phyloP scores from a whole-genome alignment of 2,888 invertebrate genomes.

The Rotaria sp. region DNA sequence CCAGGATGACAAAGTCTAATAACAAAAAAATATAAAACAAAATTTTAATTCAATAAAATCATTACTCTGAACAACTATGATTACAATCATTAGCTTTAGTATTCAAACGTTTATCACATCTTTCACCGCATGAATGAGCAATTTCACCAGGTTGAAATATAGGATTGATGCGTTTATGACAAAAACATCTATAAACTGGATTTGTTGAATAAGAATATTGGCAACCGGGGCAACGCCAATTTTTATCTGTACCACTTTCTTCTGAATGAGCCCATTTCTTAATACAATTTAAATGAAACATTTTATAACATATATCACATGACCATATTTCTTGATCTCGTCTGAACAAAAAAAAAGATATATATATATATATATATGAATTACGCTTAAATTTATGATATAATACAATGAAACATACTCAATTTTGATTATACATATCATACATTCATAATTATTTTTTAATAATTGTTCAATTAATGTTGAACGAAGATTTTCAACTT shows the following conservation, averaged over 20 bases:
- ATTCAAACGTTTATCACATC: conserved; percentile 64
- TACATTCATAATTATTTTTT: conserved; percentile 75
- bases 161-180: conserved; percentile 71
- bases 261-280: conserved; percentile 71
- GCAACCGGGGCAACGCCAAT: conserved; percentile 94
- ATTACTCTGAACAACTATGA: conserved; percentile 64
- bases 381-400: not conserved
- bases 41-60: conserved; percentile 24
- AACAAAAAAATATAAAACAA: not conserved
- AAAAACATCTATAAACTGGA: conserved; percentile 81
- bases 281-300: conserved; percentile 81
- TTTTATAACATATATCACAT: conserved; percentile 81
- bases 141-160: conserved; percentile 57
- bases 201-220: conserved; percentile 70
- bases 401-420: not conserved
- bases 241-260: conserved; percentile 55
- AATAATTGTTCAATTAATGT: conserved; percentile 71
- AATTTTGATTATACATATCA: conserved; percentile 84
- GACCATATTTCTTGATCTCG: conserved; percentile 78
- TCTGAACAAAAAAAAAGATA: conserved; percentile 50
- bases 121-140: conserved; percentile 83
- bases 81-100: conserved; percentile 52
- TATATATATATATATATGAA: too few relatives aligned
- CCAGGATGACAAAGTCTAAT: conserved; percentile 70
- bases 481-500: conserved; percentile 32